A percentile compares a stretch with the other conserved stretches of the same genome.
These are phyloP conservation scores for Ferdinandea cuprea DNA, from an alignment of 2,888 invertebrate species.

Conservation along the genomic window DNA sequence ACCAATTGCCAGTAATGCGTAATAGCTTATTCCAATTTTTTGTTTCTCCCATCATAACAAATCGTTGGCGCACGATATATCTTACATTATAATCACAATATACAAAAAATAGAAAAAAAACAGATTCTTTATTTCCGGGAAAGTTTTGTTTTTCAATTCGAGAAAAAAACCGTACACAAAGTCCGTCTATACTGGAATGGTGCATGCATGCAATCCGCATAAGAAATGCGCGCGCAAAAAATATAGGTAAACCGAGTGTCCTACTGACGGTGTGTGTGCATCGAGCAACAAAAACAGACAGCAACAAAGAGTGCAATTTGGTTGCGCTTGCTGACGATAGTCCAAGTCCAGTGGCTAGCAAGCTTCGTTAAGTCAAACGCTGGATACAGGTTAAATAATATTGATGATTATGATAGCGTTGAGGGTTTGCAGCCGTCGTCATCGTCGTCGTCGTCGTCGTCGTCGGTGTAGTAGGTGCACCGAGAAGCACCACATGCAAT, in stretches of 20 bases:
- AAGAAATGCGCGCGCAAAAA: conserved; percentile 54
- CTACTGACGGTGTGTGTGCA: conserved; percentile 38
- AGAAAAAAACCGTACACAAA: conserved; percentile 21
- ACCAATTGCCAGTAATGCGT: too few relatives aligned
- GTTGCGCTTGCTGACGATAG: conserved; percentile 56
- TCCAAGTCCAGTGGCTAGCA: background rate
- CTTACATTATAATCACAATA: conserved; percentile 20
- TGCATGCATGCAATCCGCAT: conserved; percentile 48
- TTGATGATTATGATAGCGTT: conserved; percentile 66
- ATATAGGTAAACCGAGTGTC: conserved; percentile 67
- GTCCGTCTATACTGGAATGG: background rate
- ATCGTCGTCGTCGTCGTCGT: background rate
- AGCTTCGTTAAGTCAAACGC: conserved; percentile 65
- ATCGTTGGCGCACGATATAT: background rate
- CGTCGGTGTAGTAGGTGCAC: conserved; percentile 11
- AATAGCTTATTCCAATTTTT: too few relatives aligned
- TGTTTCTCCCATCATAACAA: too few relatives aligned
- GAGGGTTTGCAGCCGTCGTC: conserved; percentile 30
- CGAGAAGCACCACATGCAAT: conserved; percentile 47
- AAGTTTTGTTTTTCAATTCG: conserved; percentile 56
- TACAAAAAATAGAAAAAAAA: too few relatives aligned
- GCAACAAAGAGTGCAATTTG: conserved; percentile 44
- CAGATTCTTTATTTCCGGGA: conserved; percentile 68
- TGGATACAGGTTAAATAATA: conserved; percentile 69
- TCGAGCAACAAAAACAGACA: conserved; percentile 1